Evolutionary conservation across 2,797 vertebrate genomes (phyloP).

Genomic region (Danio kyathit): DNA sequence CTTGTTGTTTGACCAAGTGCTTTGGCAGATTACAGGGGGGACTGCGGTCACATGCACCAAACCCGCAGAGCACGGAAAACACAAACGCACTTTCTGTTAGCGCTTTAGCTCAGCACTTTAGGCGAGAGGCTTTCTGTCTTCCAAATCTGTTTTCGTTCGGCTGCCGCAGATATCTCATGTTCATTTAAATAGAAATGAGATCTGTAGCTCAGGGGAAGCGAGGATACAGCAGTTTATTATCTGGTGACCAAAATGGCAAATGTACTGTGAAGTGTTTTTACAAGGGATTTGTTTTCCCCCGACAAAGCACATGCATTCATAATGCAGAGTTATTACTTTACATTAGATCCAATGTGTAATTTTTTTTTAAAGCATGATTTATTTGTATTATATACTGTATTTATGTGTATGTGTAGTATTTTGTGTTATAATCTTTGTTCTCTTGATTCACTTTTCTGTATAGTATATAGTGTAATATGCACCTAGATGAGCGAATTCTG

Average conservation of each 20-base stretch:
- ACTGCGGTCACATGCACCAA: conserved; percentile 61
- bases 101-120: conserved; percentile 44
- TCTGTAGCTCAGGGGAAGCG: conserved; percentile 55
- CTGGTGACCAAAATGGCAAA: conserved; percentile 57
- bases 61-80: conserved; percentile 35
- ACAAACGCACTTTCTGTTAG: conserved; percentile 60
- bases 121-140: conserved; percentile 27
- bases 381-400: conserved; percentile 2
- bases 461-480: background rate
- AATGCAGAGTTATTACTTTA: conserved; percentile 13
- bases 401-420: background rate
- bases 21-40: conserved; percentile 37
- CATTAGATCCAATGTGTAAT: background rate
- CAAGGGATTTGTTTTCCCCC: conserved; percentile 36
- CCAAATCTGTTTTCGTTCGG: conserved; percentile 40
- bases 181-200: conserved; percentile 54
- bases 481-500: background rate
- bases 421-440: background rate
- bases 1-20: conserved; percentile 54
- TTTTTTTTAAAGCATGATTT: background rate
- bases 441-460: background rate
- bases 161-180: conserved; percentile 39
- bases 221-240: conserved; percentile 54
- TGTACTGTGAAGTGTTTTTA: conserved; percentile 57
- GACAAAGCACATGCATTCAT: conserved; percentile 31